Evolutionary conservation across 2,797 vertebrate species (phyloP), one percentile per base, ranked within the genome.

Genomic region (Lagorchestes hirsutus): DNA sequence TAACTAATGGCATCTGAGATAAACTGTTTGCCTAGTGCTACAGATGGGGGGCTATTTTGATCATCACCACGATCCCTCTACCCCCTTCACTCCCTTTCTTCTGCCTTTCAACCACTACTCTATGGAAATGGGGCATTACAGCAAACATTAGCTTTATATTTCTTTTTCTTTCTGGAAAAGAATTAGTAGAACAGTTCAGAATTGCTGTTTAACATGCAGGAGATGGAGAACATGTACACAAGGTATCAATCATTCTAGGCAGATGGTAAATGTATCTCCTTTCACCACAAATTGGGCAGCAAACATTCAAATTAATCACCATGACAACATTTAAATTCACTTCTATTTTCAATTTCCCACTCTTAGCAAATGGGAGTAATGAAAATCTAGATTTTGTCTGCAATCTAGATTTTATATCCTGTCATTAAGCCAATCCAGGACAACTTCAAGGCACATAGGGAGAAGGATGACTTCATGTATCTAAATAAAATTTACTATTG

Each of bases 201-300:
- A 59, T 92, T 31, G 67, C 46, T 59, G 95, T 34, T 97, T 96
- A 96, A 90, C 94, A 97, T 74, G 94, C 97, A 40, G 95, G 95
- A 97, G 55, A 93, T 1, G 29, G 29, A 1, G 29, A 0, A 0
- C 46, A 9, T 8, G 2, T 90, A 34, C 0, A 50, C 92, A 90
- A 96, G 93, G 90, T 93, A 97, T 97, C 98, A 54, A 67, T 97
- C 98, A 91, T 90, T 94, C 93, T 93, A 40, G 91, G 98, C 98
- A 98, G 98, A 98, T 96, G 98, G 98, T 18, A 95, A 97, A 96
- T 14, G 95, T 91, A 90, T 96, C 97, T 97, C 97, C 96, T 98
- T 98, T 95, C 96, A 95, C 97, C 95, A 98, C 97, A 94, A 98
- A 97, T 54, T 54, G 97, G 98, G 98, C 98, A 98, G 96, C 98